Evolutionary conservation across 2,888 invertebrate species (phyloP).

Genomic region (Tortricodes alternella): DNA sequence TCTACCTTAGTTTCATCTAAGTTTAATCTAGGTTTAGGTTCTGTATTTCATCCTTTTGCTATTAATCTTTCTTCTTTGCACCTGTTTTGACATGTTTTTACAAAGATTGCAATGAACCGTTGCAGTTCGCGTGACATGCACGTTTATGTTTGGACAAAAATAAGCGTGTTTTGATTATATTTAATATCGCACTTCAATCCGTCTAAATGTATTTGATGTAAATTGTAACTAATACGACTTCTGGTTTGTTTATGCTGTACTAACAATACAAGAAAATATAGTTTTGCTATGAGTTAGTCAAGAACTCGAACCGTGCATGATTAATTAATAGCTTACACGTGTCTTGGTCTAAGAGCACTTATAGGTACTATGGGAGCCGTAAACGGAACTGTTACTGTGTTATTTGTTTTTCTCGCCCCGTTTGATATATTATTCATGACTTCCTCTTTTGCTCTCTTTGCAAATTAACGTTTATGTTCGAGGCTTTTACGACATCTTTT

Average conservation of each 20-base stretch:
- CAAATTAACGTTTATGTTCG: conserved; percentile 9
- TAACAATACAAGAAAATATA: background rate
- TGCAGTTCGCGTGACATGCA: background rate
- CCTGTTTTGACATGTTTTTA: background rate
- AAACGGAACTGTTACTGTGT: background rate
- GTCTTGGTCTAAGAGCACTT: background rate
- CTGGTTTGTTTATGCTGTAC: background rate
- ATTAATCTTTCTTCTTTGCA: background rate
- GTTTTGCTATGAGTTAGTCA: background rate
- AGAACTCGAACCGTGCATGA: background rate
- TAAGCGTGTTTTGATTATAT: background rate
- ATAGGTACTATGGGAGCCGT: background rate
- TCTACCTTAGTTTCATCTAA: background rate
- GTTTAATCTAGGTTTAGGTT: background rate
- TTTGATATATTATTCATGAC: conserved; percentile 10
- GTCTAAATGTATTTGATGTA: background rate
- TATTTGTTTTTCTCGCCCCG: background rate
- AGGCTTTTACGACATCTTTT: conserved; percentile 4
- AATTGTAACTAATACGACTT: background rate
- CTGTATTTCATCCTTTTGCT: background rate
- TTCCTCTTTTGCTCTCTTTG: conserved; percentile 1
- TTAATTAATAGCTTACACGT: background rate
- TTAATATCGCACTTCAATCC: background rate
- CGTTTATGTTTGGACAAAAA: background rate
- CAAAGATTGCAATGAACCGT: background rate